phyloP scores from a whole-genome alignment of 35 echinoderm and acorn worm species.

The Holothuria glaberrima region DNA sequence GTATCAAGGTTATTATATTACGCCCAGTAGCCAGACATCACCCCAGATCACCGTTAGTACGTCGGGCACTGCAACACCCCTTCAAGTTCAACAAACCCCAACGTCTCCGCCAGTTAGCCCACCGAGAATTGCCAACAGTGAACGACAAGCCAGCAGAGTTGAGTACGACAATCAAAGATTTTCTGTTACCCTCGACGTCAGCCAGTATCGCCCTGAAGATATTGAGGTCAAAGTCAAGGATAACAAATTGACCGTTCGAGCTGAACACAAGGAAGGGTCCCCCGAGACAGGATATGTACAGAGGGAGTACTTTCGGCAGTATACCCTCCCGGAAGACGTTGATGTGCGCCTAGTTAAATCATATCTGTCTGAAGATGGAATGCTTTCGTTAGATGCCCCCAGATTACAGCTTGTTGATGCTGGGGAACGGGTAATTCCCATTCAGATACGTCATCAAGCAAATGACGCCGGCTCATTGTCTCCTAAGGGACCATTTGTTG shows the following conservation, averaged over 20 bases:
- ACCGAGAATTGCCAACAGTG: slow-evolving; percentile 14
- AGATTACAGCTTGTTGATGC: slow-evolving; percentile 37
- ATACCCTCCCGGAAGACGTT: slow-evolving; percentile 88
- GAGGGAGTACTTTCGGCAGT: slow-evolving; percentile 89
- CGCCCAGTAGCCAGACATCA: slow-evolving; percentile 17
- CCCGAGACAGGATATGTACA: slow-evolving; percentile 79
- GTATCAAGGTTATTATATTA: slow-evolving; percentile 69
- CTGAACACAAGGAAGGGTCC: slow-evolving; percentile 78
- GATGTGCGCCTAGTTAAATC: slow-evolving; percentile 78
- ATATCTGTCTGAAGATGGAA: slow-evolving; percentile 80
- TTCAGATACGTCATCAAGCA: slow-evolving; percentile 47
- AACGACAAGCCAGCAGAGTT: slow-evolving; percentile 77
- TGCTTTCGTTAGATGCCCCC: slow-evolving; percentile 89
- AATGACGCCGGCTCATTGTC: slow-evolving; percentile 20
- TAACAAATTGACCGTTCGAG: slow-evolving; percentile 83
- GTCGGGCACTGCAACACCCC: not conserved
- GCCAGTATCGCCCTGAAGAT: slow-evolving; percentile 90
- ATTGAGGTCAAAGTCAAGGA: slow-evolving; percentile 92
- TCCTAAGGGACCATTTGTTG: slow-evolving; percentile 61
- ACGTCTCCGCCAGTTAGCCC: not conserved
- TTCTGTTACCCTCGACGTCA: slow-evolving; percentile 86
- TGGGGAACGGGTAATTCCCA: slow-evolving; percentile 67
- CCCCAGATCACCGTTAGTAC: slow-evolving; percentile 37
- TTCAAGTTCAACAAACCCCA: not conserved
- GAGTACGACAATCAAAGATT: slow-evolving; percentile 89